Base-by-base conservation (phyloP, 2,113 vertebrate genomes). In the Phyllopteryx taeniolatus region DNA sequence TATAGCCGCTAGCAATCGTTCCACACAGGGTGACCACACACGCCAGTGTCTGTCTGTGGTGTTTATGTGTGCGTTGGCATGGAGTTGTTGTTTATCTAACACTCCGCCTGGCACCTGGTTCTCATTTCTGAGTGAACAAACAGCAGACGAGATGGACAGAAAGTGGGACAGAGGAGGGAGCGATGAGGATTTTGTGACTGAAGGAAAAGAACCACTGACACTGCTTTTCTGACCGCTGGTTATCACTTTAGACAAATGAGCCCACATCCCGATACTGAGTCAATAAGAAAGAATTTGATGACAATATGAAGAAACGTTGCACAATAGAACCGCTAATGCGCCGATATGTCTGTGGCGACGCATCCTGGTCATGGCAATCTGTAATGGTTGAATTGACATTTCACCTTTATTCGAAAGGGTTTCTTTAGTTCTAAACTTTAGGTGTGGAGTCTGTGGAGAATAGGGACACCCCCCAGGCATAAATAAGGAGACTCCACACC, bases 51-150 rank as follows among this genome's bases (percentile, higher is more conserved):
- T 66, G 60, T 82, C 22, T 72, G 77, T 14, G 46, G 46, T 56
- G 33, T 56, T 67, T 77, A 10, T 73, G 62, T 83, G 75, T 87
- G 78, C 83, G 27, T 86, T 85, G 83, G 84, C 83, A 82, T 71
- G 64, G 75, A 80, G 84, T 83, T 87, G 85, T 87, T 88, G 87
- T 91, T 91, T 86, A 81, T 81, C 83, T 83, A 82, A 77, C 73
- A 66, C 83, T 71, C 72, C 68, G 72, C 72, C 72, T 79, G 79
- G 83, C 85, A 88, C 86, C 86, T 86, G 85, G 85, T 85, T 86
- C 85, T 86, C 72, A 62, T 86, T 89, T 85, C 72, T 75, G 76
- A 80, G 77, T 1, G 64, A 86, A 74, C 83, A 89, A 89, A 83
- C 80, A 79, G 80, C 73, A 79, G 69, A 80, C 71, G 22, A 72